Conservation (phyloP, 2,797 vertebrate genomes). For the Hylomyscus alleni region DNA sequence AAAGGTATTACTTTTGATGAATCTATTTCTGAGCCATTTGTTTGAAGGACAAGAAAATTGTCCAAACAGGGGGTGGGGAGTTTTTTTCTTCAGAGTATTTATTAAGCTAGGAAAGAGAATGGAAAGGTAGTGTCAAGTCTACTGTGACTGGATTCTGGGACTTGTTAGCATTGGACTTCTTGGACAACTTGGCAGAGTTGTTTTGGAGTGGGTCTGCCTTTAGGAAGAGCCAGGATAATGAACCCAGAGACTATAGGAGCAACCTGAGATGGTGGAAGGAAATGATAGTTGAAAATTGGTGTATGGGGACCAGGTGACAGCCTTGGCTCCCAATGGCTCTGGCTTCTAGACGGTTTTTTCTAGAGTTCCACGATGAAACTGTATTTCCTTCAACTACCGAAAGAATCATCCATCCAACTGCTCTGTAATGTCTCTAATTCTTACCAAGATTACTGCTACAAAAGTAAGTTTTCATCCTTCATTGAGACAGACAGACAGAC, state of each 20-base stretch:
- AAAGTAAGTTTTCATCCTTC: constrained; percentile 48
- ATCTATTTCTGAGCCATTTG: constrained; percentile 36
- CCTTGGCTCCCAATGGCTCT: not conserved
- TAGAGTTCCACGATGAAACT: not conserved
- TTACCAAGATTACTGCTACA: constrained; percentile 31
- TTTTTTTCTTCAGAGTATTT: constrained; percentile 51
- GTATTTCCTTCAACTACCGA: constrained; percentile 25
- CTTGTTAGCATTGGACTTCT: constrained; percentile 8
- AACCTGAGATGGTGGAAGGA: not conserved
- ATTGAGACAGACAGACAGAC: not conserved
- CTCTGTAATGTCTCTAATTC: not conserved
- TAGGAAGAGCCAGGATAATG: not conserved
- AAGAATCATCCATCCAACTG: not conserved
- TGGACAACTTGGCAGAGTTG: constrained; percentile 14
- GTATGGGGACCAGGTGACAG: not conserved
- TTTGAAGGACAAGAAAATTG: constrained; percentile 28
- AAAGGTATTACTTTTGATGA: not conserved
- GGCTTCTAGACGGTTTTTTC: not conserved
- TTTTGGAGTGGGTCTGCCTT: constrained; percentile 35
- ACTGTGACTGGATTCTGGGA: not conserved
- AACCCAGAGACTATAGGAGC: constrained; percentile 32
- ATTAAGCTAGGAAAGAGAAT: constrained; percentile 20
- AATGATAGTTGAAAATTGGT: not conserved
- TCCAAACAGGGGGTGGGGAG: constrained; percentile 26
- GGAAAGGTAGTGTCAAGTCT: not conserved